phyloP scores from a whole-genome alignment of 2,888 invertebrate genomes.

The Brachypalpus laphriformis region DNA sequence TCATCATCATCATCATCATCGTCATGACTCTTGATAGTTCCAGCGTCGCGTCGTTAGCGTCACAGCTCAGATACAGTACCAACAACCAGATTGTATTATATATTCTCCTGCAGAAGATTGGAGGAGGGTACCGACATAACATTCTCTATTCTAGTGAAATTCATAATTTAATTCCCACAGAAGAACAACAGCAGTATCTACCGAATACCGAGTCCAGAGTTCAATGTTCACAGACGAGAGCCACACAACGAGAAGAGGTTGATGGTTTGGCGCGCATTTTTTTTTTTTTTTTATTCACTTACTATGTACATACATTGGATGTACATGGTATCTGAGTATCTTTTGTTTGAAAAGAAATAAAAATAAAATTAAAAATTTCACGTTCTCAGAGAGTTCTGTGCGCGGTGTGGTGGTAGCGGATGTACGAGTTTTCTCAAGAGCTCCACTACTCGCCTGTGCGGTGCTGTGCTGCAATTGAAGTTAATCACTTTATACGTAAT shows the following conservation, averaged over 20 bases:
- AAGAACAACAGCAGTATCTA: slow-evolving; percentile 41
- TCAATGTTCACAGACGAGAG: slow-evolving; percentile 59
- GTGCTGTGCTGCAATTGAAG: slow-evolving; percentile 65
- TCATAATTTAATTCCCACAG: slow-evolving; percentile 73
- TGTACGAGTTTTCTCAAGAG: slow-evolving; percentile 51
- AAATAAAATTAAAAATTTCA: too few species aligned
- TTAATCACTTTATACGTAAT: slow-evolving; percentile 72
- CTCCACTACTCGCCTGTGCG: too few species aligned
- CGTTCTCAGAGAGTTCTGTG: slow-evolving; percentile 14
- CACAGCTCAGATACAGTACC: slow-evolving; percentile 7
- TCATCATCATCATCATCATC: not conserved
- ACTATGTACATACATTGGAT: slow-evolving; percentile 19
- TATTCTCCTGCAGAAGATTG: slow-evolving; percentile 31
- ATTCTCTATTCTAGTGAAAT: slow-evolving; percentile 71
- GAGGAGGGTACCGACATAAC: slow-evolving; percentile 36
- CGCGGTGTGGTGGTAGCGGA: not conserved
- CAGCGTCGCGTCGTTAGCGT: not conserved
- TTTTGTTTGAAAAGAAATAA: slow-evolving; percentile 57
- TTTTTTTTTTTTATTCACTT: slow-evolving; percentile 53
- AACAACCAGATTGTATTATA: slow-evolving; percentile 28
- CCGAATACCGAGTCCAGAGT: slow-evolving; percentile 36
- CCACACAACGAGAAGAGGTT: slow-evolving; percentile 38
- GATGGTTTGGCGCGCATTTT: slow-evolving; percentile 67
- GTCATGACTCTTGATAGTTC: slow-evolving; percentile 20
- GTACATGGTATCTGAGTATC: slow-evolving; percentile 60